phyloP scores from a whole-genome alignment of 1,140 invertebrate species.

The Maniola jurtina region DNA sequence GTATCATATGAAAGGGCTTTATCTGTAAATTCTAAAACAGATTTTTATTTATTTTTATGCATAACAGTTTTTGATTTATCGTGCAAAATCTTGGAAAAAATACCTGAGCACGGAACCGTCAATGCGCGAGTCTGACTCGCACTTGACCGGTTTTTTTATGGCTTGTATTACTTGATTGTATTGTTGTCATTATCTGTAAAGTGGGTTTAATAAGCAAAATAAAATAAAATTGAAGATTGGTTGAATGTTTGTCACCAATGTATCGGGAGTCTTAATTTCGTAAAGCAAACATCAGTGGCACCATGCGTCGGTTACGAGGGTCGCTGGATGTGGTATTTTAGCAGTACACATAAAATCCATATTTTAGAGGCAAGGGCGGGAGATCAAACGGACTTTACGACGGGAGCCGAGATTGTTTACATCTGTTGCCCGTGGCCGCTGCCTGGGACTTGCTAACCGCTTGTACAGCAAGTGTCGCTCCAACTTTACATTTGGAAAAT shows the following conservation, averaged over 20 bases:
- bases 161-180: too few species aligned
- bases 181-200: too few species aligned
- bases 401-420: slow-evolving; percentile 73
- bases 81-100: too few species aligned
- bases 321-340: slow-evolving; percentile 65
- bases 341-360: slow-evolving; percentile 72
- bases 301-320: slow-evolving; percentile 52
- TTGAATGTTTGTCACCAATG: background rate
- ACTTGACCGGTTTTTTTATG: too few species aligned
- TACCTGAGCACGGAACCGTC: too few species aligned
- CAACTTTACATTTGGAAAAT: slow-evolving; percentile 16
- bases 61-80: too few species aligned
- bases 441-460: slow-evolving; percentile 71
- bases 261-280: slow-evolving; percentile 1
- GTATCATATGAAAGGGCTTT: too few species aligned
- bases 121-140: too few species aligned
- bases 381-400: slow-evolving; percentile 76
- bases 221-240: too few species aligned
- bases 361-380: slow-evolving; percentile 65
- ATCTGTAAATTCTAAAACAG: too few species aligned
- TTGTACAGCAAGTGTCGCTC: slow-evolving; percentile 53
- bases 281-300: slow-evolving; percentile 21
- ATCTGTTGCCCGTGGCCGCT: slow-evolving; percentile 70
- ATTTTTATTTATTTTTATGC: too few species aligned
- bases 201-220: too few species aligned